Evolutionary conservation across 2,113 vertebrate species (phyloP), one percentile per base, ranked within the genome.

Genomic region (Brachypodius melanocephalos): DNA sequence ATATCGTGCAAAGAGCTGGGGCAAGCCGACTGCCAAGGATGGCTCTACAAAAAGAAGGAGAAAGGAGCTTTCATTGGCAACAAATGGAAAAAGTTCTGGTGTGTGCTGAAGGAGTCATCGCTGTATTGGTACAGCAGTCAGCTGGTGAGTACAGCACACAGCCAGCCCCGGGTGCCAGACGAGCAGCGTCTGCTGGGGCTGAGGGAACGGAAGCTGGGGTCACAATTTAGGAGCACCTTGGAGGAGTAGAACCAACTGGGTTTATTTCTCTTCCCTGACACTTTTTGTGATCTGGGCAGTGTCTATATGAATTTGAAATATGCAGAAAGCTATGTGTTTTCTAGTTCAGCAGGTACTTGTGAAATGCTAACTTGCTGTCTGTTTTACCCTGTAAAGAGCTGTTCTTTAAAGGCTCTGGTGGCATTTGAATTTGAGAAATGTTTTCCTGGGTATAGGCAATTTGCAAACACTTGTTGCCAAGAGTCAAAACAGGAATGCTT

Each of bases 1-100:
- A 98, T 99, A 94, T 99, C 99, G 0, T 99, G 99, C 85, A 99
- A 99, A 96, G 99, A 99, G 91, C 98, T 99, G 85, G 99, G 98
- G 36, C 98, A 98, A 57, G 98, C 98, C 0, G 99, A 99, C 95
- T 98, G 99, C 93, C 98, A 99, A 95, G 99, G 99, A 80, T 99
- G 99, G 99, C 98, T 99, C 17, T 99, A 98, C 94, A 98, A 99
- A 97, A 99, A 99, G 97, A 99, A 99, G 42, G 98, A 99, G 91
- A 98, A 98, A 94, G 99, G 98, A 96, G 98, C 98, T 89, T 99
- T 99, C 89, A 98, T 99, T 80, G 98, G 98, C 59, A 98, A 98
- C 93, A 99, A 99, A 98, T 99, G 99, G 99, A 99, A 98, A 96
- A 99, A 99, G 98, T 99, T 98, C 98, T 99, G 99, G 99, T 99